Conservation (phyloP, 2,113 vertebrate genomes). For the Sorex araneus region DNA sequence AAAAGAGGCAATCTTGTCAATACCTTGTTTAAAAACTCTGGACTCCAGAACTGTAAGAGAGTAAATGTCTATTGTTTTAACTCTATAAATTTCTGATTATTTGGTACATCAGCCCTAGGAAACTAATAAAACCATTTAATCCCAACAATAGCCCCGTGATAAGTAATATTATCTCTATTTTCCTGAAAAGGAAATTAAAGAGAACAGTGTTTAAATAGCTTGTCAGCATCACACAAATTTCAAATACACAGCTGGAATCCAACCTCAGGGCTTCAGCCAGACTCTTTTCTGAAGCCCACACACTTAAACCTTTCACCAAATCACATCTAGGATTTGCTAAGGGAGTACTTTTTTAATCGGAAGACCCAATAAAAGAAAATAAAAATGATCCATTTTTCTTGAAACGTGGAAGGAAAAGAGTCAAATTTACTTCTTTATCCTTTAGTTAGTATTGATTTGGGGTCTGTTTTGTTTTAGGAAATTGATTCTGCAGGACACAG, state of each 20-base stretch:
- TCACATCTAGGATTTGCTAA: background rate
- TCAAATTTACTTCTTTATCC: background rate
- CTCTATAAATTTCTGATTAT: background rate
- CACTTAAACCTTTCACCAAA: background rate
- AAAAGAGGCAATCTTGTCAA: background rate
- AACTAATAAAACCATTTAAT: constrained; percentile 28
- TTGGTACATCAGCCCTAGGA: background rate
- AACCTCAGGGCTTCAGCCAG: background rate
- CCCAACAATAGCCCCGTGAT: constrained; percentile 8
- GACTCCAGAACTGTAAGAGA: background rate
- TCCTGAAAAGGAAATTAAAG: constrained; percentile 28
- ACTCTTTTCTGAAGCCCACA: background rate
- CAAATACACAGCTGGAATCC: constrained; percentile 17
- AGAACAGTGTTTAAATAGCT: background rate
- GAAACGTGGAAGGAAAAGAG: background rate
- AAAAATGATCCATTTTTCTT: background rate
- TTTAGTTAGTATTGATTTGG: background rate
- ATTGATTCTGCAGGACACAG: background rate
- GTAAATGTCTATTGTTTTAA: constrained; percentile 10
- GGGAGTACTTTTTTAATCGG: background rate
- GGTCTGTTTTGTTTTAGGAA: background rate
- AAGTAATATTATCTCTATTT: constrained; percentile 15
- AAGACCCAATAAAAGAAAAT: background rate
- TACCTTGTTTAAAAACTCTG: background rate
- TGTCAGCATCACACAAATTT: background rate